These are phyloP conservation scores for Abramis brama DNA, from an alignment of 2,113 vertebrate species.

Conservation along the genomic window DNA sequence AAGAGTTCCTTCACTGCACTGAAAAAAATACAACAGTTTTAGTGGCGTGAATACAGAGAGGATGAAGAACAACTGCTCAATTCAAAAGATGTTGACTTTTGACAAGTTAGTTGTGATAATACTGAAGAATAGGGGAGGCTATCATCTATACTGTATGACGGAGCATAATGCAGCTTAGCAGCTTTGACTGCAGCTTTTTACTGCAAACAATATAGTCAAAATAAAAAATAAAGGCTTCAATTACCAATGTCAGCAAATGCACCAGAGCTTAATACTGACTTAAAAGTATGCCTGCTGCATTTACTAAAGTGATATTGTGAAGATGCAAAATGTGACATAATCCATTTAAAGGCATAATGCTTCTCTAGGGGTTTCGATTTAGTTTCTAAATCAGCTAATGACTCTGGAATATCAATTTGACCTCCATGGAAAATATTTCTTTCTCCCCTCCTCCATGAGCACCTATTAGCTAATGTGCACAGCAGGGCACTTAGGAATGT, in stretches of 20 bases:
- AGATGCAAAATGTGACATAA: constrained; percentile 35
- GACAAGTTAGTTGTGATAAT: not conserved
- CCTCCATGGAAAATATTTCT: constrained; percentile 51
- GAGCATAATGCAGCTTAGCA: constrained; percentile 1
- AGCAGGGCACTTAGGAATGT: constrained; percentile 50
- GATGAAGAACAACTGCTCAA: constrained; percentile 30
- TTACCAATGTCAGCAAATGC: constrained; percentile 10
- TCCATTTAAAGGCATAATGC: constrained; percentile 42
- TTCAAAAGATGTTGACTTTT: constrained; percentile 29
- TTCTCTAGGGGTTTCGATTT: constrained; percentile 35
- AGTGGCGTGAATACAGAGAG: constrained; percentile 9
- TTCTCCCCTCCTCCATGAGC: constrained; percentile 30
- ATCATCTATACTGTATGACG: constrained; percentile 12
- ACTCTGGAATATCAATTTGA: constrained; percentile 55
- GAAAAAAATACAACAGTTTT: constrained; percentile 47
- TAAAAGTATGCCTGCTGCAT: constrained; percentile 17
- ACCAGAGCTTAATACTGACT: not conserved
- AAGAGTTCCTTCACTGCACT: constrained; percentile 74
- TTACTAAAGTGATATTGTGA: constrained; percentile 20
- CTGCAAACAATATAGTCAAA: constrained; percentile 31
- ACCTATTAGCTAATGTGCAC: constrained; percentile 54
- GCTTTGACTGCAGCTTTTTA: constrained; percentile 2
- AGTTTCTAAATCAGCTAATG: constrained; percentile 54
- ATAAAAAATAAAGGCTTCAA: constrained; percentile 29
- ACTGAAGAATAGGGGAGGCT: not conserved